Evolutionary conservation across 2,888 invertebrate species (phyloP).

Genomic region (Dione juno): DNA sequence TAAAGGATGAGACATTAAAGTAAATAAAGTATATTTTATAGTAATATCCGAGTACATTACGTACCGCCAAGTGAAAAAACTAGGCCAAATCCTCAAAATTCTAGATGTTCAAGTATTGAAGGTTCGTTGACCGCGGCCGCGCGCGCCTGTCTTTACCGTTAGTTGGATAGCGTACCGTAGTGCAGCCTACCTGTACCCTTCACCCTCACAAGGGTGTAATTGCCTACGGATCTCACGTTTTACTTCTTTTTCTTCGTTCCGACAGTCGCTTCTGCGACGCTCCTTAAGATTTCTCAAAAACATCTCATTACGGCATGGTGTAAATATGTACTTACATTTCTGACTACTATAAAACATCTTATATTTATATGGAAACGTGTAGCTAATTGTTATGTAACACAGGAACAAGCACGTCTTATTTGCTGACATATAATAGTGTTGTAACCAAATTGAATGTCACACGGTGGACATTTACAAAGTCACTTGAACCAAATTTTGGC

Average conservation of each 20-base stretch:
- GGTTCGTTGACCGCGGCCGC: conserved; percentile 74
- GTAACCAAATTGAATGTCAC: background rate
- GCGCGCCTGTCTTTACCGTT: conserved; percentile 71
- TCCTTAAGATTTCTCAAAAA: conserved; percentile 28
- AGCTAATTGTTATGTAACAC: conserved; percentile 13
- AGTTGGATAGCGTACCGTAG: conserved; percentile 57
- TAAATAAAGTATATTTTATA: background rate
- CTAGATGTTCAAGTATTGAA: conserved; percentile 70
- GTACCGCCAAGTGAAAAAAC: conserved; percentile 53
- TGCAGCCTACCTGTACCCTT: conserved; percentile 57
- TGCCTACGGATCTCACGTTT: conserved; percentile 41
- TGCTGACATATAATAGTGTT: background rate
- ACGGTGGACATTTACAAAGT: conserved; percentile 5
- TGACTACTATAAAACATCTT: background rate
- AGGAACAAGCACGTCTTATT: conserved; percentile 1
- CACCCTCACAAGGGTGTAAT: conserved; percentile 47
- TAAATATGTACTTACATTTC: background rate
- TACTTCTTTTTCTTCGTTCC: conserved; percentile 33
- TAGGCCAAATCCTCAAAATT: conserved; percentile 74
- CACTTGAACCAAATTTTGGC: conserved; percentile 26
- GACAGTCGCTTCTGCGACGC: conserved; percentile 25
- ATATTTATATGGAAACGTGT: background rate
- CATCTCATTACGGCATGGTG: background rate
- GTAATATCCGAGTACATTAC: conserved; percentile 38
- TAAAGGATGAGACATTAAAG: background rate